Conservation (phyloP, 64 coral and sea anemone species). For the Catalaphyllia jardinei region DNA sequence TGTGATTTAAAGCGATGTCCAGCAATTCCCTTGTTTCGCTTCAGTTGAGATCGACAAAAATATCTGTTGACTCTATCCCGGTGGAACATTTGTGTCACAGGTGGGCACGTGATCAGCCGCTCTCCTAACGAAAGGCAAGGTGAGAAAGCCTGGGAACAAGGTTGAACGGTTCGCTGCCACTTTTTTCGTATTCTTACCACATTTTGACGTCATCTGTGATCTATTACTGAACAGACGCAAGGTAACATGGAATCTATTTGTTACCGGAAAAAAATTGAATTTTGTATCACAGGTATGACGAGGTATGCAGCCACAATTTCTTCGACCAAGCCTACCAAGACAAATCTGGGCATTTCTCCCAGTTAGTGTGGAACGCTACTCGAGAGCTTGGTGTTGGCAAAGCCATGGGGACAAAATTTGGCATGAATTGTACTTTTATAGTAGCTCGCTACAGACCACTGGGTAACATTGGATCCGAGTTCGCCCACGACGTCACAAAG, state of each 20-base stretch:
- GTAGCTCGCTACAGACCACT: slow-evolving; percentile 77
- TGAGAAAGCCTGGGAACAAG: too few species aligned
- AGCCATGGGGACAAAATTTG: slow-evolving; percentile 75
- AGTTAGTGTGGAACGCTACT: slow-evolving; percentile 85
- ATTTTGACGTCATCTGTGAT: neutral
- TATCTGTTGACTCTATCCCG: too few species aligned
- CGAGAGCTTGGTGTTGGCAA: slow-evolving; percentile 61
- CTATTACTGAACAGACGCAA: neutral
- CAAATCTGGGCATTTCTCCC: slow-evolving; percentile 81
- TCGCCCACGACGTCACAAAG: slow-evolving; percentile 68
- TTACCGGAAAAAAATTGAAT: neutral
- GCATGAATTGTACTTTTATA: slow-evolving; percentile 91
- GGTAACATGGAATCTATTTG: too few species aligned
- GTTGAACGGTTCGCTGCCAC: too few species aligned
- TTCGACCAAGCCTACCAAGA: slow-evolving; percentile 77
- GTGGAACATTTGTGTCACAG: too few species aligned
- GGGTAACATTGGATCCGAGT: slow-evolving; percentile 77
- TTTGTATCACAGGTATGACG: slow-evolving; percentile 73
- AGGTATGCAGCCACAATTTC: slow-evolving; percentile 92
- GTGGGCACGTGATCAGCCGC: too few species aligned
- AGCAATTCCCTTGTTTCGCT: too few species aligned
- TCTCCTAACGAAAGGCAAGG: too few species aligned
- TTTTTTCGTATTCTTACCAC: too few species aligned
- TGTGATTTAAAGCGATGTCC: too few species aligned
- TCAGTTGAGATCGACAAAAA: too few species aligned